phyloP scores from a whole-genome alignment of 2,797 vertebrate genomes.

The Nasua narica region DNA sequence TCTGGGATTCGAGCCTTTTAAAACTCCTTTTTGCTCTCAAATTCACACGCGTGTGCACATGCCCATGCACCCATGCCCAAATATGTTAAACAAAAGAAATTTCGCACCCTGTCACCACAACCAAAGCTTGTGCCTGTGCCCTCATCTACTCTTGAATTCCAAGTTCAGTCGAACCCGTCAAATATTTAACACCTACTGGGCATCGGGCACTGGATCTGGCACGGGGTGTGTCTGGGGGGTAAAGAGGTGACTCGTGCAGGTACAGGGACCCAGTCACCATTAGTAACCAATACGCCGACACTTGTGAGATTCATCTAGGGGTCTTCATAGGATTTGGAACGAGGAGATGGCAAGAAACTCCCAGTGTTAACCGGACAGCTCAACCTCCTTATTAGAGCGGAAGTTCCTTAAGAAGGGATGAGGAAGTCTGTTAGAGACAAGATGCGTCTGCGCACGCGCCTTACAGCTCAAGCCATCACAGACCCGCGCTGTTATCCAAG shows the following conservation, averaged over 20 bases:
- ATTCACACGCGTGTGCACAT: neutral
- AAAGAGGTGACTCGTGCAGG: neutral
- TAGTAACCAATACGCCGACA: neutral
- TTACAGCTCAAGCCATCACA: constrained; percentile 52
- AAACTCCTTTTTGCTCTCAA: constrained; percentile 17
- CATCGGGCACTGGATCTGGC: neutral
- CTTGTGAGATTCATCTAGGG: constrained; percentile 12
- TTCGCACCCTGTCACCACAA: neutral
- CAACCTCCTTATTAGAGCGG: neutral
- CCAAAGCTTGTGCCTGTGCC: neutral
- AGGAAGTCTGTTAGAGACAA: constrained; percentile 26
- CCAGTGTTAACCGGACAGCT: neutral
- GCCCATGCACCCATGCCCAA: rapidly evolving
- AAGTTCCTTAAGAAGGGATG: neutral
- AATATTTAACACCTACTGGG: neutral
- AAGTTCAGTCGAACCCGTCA: neutral
- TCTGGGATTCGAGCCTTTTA: constrained; percentile 59
- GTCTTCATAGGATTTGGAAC: neutral
- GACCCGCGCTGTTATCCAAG: constrained; percentile 70
- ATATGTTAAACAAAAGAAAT: neutral
- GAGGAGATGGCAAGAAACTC: neutral
- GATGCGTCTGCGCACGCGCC: neutral
- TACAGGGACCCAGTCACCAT: neutral
- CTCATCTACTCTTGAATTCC: constrained; percentile 27
- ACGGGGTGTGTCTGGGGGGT: neutral